These are phyloP conservation scores for Ciconia boyciana DNA, from an alignment of 2,113 vertebrate genomes.

Conservation along the genomic window DNA sequence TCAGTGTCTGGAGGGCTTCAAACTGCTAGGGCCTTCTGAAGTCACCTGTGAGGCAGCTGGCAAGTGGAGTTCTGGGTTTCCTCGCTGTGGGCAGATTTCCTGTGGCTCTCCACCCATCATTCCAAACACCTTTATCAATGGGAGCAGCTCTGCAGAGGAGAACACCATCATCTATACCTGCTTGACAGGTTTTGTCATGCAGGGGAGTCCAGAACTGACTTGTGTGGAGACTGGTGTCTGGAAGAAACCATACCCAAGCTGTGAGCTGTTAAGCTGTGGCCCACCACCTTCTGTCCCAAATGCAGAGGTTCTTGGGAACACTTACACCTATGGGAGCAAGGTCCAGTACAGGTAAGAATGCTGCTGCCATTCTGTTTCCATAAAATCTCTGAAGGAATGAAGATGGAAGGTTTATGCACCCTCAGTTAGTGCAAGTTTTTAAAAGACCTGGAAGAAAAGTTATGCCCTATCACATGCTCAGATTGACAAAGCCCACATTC, in stretches of 20 bases:
- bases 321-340: constrained; percentile 83
- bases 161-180: constrained; percentile 87
- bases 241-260: constrained; percentile 84
- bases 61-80: constrained; percentile 87
- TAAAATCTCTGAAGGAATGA: background rate
- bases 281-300: constrained; percentile 81
- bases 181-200: constrained; percentile 80
- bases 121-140: constrained; percentile 81
- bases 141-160: constrained; percentile 72
- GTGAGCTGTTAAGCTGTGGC: constrained; percentile 86
- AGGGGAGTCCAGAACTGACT: constrained; percentile 77
- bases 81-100: constrained; percentile 78
- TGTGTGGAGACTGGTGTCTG: constrained; percentile 84
- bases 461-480: background rate
- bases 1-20: constrained; percentile 86
- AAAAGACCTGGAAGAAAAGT: background rate
- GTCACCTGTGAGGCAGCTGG: constrained; percentile 84
- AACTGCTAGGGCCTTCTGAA: constrained; percentile 81
- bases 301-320: constrained; percentile 73
- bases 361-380: background rate
- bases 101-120: constrained; percentile 83
- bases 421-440: background rate
- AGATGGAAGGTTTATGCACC: background rate
- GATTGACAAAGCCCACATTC: background rate
- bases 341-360: constrained; percentile 89